Evolutionary conservation across 1,140 invertebrate species (phyloP).

Genomic region (Leptopilina boulardi): DNA sequence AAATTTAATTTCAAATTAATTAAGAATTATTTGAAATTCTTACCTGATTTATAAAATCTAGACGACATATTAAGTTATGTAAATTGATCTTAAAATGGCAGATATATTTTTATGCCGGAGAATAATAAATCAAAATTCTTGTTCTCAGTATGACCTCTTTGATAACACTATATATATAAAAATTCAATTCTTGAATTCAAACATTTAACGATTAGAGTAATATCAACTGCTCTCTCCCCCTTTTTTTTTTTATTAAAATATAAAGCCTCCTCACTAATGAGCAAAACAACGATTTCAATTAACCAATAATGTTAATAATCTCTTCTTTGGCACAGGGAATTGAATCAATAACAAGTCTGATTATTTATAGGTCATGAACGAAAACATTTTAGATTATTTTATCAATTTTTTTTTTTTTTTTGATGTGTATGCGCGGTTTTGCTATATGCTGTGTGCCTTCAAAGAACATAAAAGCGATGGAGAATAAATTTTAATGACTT

Average conservation of each 20-base stretch:
- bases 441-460: too few relatives aligned
- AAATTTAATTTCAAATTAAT: too few relatives aligned
- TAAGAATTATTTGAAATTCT: too few relatives aligned
- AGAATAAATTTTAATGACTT: conserved; percentile 27
- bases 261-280: conserved; percentile 15
- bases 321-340: not conserved
- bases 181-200: conserved; percentile 8
- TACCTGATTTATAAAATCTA: too few relatives aligned
- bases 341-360: conserved; percentile 30
- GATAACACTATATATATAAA: conserved; percentile 5
- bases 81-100: too few relatives aligned
- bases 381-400: conserved; percentile 26
- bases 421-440: not conserved
- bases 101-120: too few relatives aligned
- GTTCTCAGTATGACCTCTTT: not conserved
- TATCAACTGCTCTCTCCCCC: not conserved
- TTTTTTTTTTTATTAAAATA: not conserved
- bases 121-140: not conserved
- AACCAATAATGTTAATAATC: conserved; percentile 16
- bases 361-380: conserved; percentile 29
- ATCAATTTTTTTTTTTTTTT: conserved; percentile 2
- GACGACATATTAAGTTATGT: too few relatives aligned
- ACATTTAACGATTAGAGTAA: not conserved
- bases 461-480: not conserved
- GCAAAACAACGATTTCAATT: conserved; percentile 30